Evolutionary conservation across 2,113 vertebrate genomes (phyloP), one percentile per base, ranked within the genome.

Genomic region (Nothoprocta perdicaria): DNA sequence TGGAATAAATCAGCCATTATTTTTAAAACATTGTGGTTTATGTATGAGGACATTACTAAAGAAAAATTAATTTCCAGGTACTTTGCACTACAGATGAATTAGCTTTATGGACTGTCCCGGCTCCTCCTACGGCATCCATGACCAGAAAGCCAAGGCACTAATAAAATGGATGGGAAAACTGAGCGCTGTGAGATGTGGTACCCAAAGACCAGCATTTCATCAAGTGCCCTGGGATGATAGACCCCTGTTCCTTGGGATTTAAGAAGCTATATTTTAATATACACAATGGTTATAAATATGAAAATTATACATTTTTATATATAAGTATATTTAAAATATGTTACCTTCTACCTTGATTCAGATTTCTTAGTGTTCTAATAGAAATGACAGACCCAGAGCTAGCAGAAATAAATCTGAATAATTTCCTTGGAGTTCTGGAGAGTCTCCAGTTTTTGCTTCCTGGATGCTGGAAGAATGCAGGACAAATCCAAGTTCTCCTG

Each of bases 201-300:
- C 12, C 38, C 52, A 19, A 43, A 61, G 7, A 27, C 21, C 31
- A 33, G 9, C 17, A 3, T 11, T 45, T 38, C 60, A 4, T 23
- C 1, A 10, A 16, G 22, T n/a, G 66, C 11, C 2, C 33, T 22
- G 1, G 18, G 9, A 6, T 8, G 22, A 13, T 4, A 50, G 65
- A 23, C 41, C 21, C 8, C 9, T 7, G 31, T 5, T 33, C 57
- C 67, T 45, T 19, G 7, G 18, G 48, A 21, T 48, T 48, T 48
- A 55, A 69, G n/a, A 2, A 74, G 8, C 31, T 17, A 15, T 29
- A 57, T 57, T 57, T 31, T 31, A 17, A 57, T 31, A 57, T 17
- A 16, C 29, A 55, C 8, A 55, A 9, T 9, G 14, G 16, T 55
- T 55, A 14, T 9, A 55, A 55, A 29, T 55, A 55, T 16, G 27